Conservation (phyloP, 1,140 invertebrate species). For the Drosophila quadrilineata region DNA sequence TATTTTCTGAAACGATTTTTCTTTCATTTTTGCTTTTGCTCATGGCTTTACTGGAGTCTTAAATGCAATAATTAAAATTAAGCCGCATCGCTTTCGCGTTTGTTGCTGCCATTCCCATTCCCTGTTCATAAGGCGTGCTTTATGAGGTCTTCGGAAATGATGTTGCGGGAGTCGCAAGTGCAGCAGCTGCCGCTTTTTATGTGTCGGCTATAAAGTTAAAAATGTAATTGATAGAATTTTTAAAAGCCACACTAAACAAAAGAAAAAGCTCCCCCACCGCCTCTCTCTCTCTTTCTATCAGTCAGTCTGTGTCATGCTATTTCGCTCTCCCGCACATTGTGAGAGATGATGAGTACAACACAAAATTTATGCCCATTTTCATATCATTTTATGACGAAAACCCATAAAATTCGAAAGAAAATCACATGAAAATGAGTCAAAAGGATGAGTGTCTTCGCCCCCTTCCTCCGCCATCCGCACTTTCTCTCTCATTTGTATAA, state of each 20-base stretch:
- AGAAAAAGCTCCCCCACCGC: not conserved
- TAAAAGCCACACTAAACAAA: slow-evolving; percentile 52
- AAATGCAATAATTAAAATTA: slow-evolving; percentile 66
- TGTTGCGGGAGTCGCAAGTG: slow-evolving; percentile 34
- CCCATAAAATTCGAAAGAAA: slow-evolving; percentile 71
- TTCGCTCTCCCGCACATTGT: not conserved
- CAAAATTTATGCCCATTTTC: slow-evolving; percentile 75
- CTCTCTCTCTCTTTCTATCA: no score
- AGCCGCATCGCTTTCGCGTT: slow-evolving; percentile 21
- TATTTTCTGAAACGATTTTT: no score
- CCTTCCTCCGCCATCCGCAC: not conserved
- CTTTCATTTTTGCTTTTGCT: not conserved
- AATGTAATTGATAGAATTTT: slow-evolving; percentile 79
- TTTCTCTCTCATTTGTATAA: not conserved
- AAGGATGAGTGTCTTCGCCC: slow-evolving; percentile 13
- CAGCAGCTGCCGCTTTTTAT: slow-evolving; percentile 44
- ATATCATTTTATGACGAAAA: slow-evolving; percentile 70
- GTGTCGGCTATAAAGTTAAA: slow-evolving; percentile 49
- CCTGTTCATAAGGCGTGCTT: slow-evolving; percentile 45
- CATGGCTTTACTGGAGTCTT: slow-evolving; percentile 27
- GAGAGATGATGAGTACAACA: slow-evolving; percentile 29
- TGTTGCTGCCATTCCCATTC: no score
- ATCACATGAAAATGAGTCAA: slow-evolving; percentile 53
- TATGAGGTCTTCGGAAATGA: slow-evolving; percentile 38
- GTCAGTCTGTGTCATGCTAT: no score